Base-by-base conservation (phyloP, 2,113 vertebrate genomes). In the Acanthisitta chloris region DNA sequence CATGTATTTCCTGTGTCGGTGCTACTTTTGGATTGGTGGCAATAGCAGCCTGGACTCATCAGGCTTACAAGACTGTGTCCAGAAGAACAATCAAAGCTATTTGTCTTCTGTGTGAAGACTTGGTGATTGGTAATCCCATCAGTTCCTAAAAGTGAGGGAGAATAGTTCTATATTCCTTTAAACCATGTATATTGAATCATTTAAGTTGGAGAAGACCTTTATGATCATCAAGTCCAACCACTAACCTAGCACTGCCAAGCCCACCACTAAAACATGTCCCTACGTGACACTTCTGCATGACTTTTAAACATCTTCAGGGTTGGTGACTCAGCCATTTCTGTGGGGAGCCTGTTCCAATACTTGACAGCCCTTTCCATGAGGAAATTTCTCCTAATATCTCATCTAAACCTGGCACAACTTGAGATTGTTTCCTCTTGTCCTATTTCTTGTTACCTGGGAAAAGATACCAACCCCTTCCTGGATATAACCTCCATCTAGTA, bases 391-490 rank as follows among this genome's bases (percentile, higher is more conserved):
- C 40, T 62, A 2, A 23, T 34, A 6, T 17, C 12, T 13, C 33
- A 0, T 36, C 40, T 38, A 43, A 74, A 78, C 8, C 4, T 54
- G 17, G 13, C 1, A 8, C 33, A 51, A 21, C 42, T 46, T 45
- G 64, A 57, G 8, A 17, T 45, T 5, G 2, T 55, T 74, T 70
- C 16, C 9, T 81, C 33, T 69, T 48, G 17, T 48, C 12, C 18
- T 74, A 0, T 43, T 0, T 0, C 8, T 69, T 34, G 5, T 17
- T 74, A 31, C 12, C 17, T 65, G 49, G 20, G 16, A 45, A 20
- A 48, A 54, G 24, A 54, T 24, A 25, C 11, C 0, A 1, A 16
- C 10, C 3, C 12, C 15, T 7, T 6, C 31, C 40, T 14, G 1
- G 0, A 25, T 36, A 5, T 25, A 33, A 5, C 20, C 10, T 69